These are phyloP conservation scores for Imbricaverruca yamaguchii DNA, from an alignment of 2,888 invertebrate species.

Conservation along the genomic window DNA sequence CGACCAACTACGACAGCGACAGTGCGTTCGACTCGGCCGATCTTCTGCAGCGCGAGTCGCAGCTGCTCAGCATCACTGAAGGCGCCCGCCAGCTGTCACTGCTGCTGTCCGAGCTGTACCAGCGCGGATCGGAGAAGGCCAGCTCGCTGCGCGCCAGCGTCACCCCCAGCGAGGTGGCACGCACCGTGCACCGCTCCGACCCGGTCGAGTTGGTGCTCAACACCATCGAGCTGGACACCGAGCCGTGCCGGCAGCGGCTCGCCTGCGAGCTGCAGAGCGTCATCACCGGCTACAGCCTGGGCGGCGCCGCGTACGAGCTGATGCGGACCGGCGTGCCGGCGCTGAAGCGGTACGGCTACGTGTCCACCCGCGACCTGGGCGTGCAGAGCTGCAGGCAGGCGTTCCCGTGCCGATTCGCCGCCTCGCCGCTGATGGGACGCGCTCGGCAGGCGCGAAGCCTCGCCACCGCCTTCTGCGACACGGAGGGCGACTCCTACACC, in stretches of 20 bases:
- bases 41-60: conserved; percentile 1
- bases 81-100: conserved; percentile 5
- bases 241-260: conserved; percentile 13
- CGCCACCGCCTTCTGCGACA: conserved; percentile 7
- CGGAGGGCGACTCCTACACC: not conserved
- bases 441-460: conserved; percentile 3
- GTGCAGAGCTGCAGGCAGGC: not conserved
- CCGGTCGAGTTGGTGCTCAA: conserved; percentile 21
- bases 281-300: not conserved
- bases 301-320: conserved; percentile 6
- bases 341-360: conserved; percentile 21
- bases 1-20: not conserved
- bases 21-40: not conserved
- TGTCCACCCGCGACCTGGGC: conserved; percentile 2
- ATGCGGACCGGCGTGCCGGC: conserved; percentile 7
- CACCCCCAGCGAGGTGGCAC: not conserved
- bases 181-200: not conserved
- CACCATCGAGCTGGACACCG: conserved; percentile 18
- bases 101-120: not conserved
- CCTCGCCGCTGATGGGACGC: conserved; percentile 14
- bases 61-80: conserved; percentile 11
- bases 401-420: conserved; percentile 9
- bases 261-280: conserved; percentile 14
- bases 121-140: not conserved
- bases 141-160: not conserved